A percentile compares a stretch with the other conserved stretches of the same genome.
phyloP scores from a whole-genome alignment of 2,888 invertebrate species.

The Hydraecia micacea region DNA sequence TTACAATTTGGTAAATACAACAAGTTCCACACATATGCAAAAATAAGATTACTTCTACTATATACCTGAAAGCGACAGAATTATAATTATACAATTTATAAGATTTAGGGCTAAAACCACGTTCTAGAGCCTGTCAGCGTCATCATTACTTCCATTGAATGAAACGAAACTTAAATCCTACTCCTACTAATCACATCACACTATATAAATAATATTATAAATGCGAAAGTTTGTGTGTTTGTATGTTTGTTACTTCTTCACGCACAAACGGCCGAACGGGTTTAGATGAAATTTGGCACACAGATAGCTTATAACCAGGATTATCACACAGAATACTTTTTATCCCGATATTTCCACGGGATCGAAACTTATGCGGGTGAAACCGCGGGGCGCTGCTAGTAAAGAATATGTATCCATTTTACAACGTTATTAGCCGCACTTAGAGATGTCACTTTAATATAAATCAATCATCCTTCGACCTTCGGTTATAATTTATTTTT shows the following conservation, averaged over 20 bases:
- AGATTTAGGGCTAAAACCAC: not conserved
- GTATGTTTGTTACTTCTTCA: no score
- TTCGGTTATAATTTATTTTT: conserved; percentile 1
- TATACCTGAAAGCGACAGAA: conserved; percentile 73
- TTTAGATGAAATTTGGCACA: no score
- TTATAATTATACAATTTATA: not conserved
- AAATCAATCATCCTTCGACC: not conserved
- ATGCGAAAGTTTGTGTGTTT: no score
- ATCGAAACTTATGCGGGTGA: no score
- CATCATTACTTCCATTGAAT: not conserved
- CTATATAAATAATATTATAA: no score
- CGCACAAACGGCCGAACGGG: no score
- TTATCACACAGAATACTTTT: no score
- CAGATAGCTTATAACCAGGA: no score
- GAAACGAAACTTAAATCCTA: not conserved
- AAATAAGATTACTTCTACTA: conserved; percentile 76
- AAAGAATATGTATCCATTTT: not conserved
- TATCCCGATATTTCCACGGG: no score
- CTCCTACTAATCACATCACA: no score
- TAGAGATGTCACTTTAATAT: not conserved
- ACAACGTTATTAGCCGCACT: not conserved
- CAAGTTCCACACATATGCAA: conserved; percentile 78
- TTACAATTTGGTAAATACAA: conserved; percentile 82
- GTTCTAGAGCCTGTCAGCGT: not conserved
- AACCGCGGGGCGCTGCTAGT: no score